Evolutionary conservation across 2,888 invertebrate species (phyloP), one percentile per base, ranked within the genome.

Genomic region (Pachliopta kotzebuea): DNA sequence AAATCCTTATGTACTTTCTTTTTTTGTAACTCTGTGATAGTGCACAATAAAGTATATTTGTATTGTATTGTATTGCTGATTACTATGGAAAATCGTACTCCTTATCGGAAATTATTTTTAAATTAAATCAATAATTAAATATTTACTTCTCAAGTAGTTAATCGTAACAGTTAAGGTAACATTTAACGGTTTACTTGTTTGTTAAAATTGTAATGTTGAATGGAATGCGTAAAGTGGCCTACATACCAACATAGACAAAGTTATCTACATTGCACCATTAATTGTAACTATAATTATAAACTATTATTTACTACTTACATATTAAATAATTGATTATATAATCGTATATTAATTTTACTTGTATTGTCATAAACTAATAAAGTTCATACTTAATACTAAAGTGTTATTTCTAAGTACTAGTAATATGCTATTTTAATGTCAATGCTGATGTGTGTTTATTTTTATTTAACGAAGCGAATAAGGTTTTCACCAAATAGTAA

Each of bases 221-320:
- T 23, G 60, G 60, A 60, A 60, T 60, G 60, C 31, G 37, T 60
- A 29, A 24, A 42, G 9, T 54, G 60, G 42, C 54, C 60, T 60
- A 60, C 42, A 60, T 60, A 37, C 60, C 60, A 18, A 53, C 29
- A n/a, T n/a, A 45, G 45, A 45, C 18, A n/a, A 8, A 14, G 37
- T 37, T 37, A n/a, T 7, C 18, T 45, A n/a, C n/a, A 45, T 45
- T 45, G 6, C 45, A n/a, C 45, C 45, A 45, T 45, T 45, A 45
- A n/a, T n/a, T n/a, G n/a, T n/a, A 45, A 45, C 45, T 45, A n/a
- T 18, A n/a, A n/a, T 45, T 45, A n/a, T 45, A 45, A 45, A 45
- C n/a, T n/a, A 45, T 18, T 45, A 45, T 37, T 2, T 45, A 45
- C n/a, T 7, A n/a, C 14, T 45, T 45, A 45, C n/a, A 18, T 0